Evolutionary conservation across 2,113 vertebrate species (phyloP), one percentile per base, ranked within the genome.

Genomic region (Burhinus oedicnemus): DNA sequence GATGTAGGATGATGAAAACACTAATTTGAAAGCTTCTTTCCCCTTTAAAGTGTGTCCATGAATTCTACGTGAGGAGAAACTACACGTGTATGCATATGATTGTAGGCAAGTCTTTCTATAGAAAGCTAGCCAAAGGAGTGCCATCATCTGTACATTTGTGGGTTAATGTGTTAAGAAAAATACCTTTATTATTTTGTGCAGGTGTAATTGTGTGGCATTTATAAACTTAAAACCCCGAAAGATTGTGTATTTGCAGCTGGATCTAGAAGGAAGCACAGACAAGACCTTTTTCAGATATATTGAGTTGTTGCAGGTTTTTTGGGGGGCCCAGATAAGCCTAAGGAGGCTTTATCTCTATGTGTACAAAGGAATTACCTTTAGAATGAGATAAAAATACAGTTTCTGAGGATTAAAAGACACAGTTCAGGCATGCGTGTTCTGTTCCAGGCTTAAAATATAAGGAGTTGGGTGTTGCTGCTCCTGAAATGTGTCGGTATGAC

Each of bases 321-420:
- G 34, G 11, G 34, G 12, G 32, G 30, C 36, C 5, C 44, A 82
- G 40, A 83, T 87, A 88, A 94, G 76, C 64, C 57, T 54, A 32
- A 93, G 69, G 72, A 97, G 66, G 75, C 23, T 89, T 85, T 72
- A 81, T 60, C 55, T 78, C 71, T 80, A 2, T 68, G 21, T 93
- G 42, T 89, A 95, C 81, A 94, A 92, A 92, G 83, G 83, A 89
- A 83, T 87, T 85, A 36, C 57, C 74, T 83, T 95, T 65, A 71
- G 74, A 92, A 83, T 44, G 52, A 94, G 78, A 81, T 81, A 84
- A 74, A 80, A 97, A 70, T 81, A 34, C 5, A 62, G 30, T 89
- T 96, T 89, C 91, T 96, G 66, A 79, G 81, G 71, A 86, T 93
- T 96, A 75, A 89, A 81, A 89, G 60, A 27, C 45, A 49, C 1